Conservation (phyloP, 2,888 invertebrate genomes). For the Hesperia comma region DNA sequence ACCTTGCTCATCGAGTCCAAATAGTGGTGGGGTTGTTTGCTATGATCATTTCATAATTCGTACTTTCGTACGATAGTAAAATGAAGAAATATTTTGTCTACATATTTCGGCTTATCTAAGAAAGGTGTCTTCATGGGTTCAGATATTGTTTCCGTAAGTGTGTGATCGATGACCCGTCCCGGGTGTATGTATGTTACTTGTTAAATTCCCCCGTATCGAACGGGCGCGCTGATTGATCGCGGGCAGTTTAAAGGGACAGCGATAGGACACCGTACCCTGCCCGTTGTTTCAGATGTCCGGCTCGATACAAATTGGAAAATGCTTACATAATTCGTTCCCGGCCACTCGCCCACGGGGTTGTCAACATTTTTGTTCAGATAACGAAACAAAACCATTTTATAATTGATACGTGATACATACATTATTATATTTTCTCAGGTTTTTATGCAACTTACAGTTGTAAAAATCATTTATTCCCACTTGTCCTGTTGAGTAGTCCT, state of each 20-base stretch:
- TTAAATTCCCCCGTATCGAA: constrained; percentile 6
- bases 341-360: not conserved
- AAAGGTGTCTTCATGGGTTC: not conserved
- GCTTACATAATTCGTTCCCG: not conserved
- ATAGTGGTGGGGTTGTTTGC: no score
- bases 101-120: no score
- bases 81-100: no score
- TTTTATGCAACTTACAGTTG: no score
- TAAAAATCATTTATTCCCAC: no score
- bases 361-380: not conserved
- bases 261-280: not conserved
- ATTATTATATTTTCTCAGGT: no score
- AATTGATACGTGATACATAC: not conserved
- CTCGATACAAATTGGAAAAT: constrained; percentile 1
- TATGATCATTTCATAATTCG: no score
- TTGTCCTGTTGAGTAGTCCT: no score
- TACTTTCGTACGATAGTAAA: no score
- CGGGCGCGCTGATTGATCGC: not conserved
- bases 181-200: not conserved
- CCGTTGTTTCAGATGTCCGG: not conserved
- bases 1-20: no score
- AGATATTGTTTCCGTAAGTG: not conserved
- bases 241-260: not conserved
- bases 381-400: not conserved
- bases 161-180: constrained; percentile 8